Evolutionary conservation across 1,140 invertebrate genomes (phyloP), one percentile per base, ranked within the genome.

Genomic region (Popillia japonica): DNA sequence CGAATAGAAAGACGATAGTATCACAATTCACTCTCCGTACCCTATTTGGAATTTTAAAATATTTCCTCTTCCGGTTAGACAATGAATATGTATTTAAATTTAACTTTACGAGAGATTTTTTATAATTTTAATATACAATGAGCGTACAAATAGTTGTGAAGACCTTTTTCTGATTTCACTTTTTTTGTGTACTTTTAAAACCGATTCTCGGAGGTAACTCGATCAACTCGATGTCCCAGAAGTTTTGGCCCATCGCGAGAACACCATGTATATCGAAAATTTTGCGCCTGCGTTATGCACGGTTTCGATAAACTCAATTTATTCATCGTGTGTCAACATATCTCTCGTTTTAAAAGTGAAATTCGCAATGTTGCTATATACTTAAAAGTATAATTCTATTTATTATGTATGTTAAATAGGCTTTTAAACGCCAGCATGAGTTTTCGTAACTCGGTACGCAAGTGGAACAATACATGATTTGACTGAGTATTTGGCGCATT

Each of bases 401-500:
- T 68, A 22, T 22, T 68, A 27, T 68, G 61, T 68, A 68, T 68
- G 22, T 14, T 34, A 68, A 68, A 68, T 4, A 68, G 17, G 17
- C 22, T 68, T 68, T 34, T 68, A 68, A 68, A 68, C 22, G 22
- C 61, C 61, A 68, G 61, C 61, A 68, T 68, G 61, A 68, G 17
- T 34, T 34, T 48, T 48, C 44, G 44, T 10, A 68, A 27, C 48
- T 6, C 17, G 17, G 6, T n/a, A 22, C 61, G 61, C 61, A 68
- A 68, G 61, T 68, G 61, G 61, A 68, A 68, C 61, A 68, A 68
- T 68, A 68, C 61, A 8, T 68, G 61, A 27, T 68, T 34, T 68
- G 61, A 68, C 61, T 68, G 61, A 68, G 22, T 68, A 68, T 68
- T 68, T 68, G 11, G 20, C 27, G 14, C 61, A 34, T 34, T 68